A percentile compares a stretch with the other conserved stretches of the same genome.
These are phyloP conservation scores for Hecatera dysodea DNA, from an alignment of 2,888 invertebrate genomes.

Conservation along the genomic window DNA sequence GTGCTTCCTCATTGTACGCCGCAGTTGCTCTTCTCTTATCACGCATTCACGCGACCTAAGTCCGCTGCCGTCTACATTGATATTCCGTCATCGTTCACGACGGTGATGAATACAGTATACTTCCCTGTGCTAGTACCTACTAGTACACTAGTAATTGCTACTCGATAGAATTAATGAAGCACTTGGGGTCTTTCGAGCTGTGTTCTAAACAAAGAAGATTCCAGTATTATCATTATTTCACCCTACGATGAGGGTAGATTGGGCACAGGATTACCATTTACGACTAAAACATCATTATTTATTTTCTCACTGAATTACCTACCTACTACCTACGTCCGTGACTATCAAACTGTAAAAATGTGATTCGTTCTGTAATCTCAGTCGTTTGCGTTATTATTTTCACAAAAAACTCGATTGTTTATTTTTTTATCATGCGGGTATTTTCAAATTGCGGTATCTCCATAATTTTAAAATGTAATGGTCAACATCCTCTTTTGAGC, in stretches of 20 bases:
- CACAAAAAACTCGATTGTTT: not conserved
- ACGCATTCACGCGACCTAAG: slow-evolving; percentile 2
- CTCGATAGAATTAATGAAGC: no score
- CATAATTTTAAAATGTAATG: not conserved
- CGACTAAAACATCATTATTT: not conserved
- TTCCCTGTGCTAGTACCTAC: slow-evolving; percentile 1
- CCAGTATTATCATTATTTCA: not conserved
- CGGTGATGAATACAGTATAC: slow-evolving; percentile 9
- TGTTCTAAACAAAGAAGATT: not conserved
- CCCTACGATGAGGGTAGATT: not conserved
- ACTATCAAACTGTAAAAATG: slow-evolving; percentile 17
- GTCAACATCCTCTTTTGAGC: not conserved
- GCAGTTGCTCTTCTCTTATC: not conserved
- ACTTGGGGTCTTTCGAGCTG: not conserved
- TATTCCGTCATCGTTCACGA: slow-evolving; percentile 32
- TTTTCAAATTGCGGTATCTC: not conserved
- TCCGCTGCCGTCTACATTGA: not conserved
- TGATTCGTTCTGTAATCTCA: slow-evolving; percentile 4
- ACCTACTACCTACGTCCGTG: not conserved
- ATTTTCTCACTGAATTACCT: not conserved
- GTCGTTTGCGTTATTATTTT: slow-evolving; percentile 6
- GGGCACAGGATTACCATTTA: not conserved
- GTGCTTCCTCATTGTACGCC: slow-evolving; percentile 28
- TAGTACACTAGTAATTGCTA: not conserved
- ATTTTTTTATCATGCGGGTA: not conserved